Evolutionary conservation across 1,140 invertebrate genomes (phyloP), one percentile per base, ranked within the genome.

Genomic region (Drosophila nikananu): DNA sequence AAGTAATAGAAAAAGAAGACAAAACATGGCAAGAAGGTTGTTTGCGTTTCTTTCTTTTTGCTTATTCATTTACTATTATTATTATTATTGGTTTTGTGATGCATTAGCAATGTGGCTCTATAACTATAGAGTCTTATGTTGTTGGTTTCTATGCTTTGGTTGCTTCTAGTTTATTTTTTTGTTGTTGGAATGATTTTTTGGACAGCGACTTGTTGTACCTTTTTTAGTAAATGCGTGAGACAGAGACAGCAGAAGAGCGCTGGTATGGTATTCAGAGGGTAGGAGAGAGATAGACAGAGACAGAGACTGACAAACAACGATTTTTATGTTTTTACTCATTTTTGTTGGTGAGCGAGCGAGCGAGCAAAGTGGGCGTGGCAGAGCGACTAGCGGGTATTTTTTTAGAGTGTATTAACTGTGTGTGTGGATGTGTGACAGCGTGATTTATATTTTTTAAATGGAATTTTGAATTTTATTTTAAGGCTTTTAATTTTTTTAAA

Each of bases 181-280:
- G n/a, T 65, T 78, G 41, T 32, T 61, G 51, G 39, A 35, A 79
- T 72, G 77, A 65, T 63, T 84, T 60, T 35, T 81, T 58, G 83
- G 76, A 80, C 80, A 79, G 86, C 84, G 81, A 89, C 84, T 27
- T 72, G 59, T 78, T 83, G 68, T 12, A 87, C 84, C 64, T 84
- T 89, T 81, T 86, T 89, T 89, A 89, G 84, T 89, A 84, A 70
- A 90, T 89, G 86, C 81, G 83, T 78, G 74, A 70, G 64, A 77
- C 55, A 61, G 78, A 70, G 37, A 61, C 71, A 70, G 30, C 30
- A 54, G 75, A 30, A 70, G 41, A 64, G 42, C 61, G 51, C 65
- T 77, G 37, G 42, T 65, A 76, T 77, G 73, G 65, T 66, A 19
- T 77, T 77, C 35, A 71, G 48, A 61, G 51, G 68, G 35, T 61